These are phyloP conservation scores for Paratilapia polleni DNA, from an alignment of 2,113 vertebrate species.

Conservation along the genomic window DNA sequence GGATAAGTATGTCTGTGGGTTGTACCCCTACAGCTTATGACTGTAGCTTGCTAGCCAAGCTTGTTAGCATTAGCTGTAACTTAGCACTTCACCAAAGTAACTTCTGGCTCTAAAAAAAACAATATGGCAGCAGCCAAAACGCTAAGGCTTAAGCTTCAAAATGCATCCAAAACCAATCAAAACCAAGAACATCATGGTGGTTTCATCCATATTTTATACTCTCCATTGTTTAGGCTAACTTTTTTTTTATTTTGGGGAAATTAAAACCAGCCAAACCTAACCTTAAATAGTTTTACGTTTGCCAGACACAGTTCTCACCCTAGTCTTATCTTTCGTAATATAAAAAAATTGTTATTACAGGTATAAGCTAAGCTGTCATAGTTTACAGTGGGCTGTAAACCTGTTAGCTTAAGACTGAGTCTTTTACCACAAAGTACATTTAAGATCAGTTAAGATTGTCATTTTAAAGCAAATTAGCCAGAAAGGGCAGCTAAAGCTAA, in stretches of 20 bases:
- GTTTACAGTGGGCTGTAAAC: background rate
- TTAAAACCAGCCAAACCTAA: background rate
- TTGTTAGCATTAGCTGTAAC: background rate
- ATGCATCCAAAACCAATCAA: background rate
- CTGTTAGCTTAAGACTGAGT: background rate
- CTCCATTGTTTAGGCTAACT: too few relatives aligned
- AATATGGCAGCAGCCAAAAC: too few relatives aligned
- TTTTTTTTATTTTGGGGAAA: background rate
- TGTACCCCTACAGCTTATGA: background rate
- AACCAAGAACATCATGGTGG: background rate
- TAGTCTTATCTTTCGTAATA: background rate
- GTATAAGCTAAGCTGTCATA: background rate
- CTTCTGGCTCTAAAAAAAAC: background rate
- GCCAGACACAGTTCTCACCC: background rate
- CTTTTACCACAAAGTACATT: background rate
- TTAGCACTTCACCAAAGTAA: background rate
- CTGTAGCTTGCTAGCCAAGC: background rate
- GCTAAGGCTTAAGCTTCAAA: background rate
- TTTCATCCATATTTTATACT: background rate
- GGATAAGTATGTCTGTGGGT: background rate
- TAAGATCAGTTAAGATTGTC: background rate
- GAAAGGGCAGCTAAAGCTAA: background rate
- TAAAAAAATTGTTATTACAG: background rate
- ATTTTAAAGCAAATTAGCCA: background rate
- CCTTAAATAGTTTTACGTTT: background rate